Percentiles rank a stretch among this genome's conserved stretches.
phyloP scores from a whole-genome alignment of 2,113 vertebrate genomes.

The Passer domesticus region DNA sequence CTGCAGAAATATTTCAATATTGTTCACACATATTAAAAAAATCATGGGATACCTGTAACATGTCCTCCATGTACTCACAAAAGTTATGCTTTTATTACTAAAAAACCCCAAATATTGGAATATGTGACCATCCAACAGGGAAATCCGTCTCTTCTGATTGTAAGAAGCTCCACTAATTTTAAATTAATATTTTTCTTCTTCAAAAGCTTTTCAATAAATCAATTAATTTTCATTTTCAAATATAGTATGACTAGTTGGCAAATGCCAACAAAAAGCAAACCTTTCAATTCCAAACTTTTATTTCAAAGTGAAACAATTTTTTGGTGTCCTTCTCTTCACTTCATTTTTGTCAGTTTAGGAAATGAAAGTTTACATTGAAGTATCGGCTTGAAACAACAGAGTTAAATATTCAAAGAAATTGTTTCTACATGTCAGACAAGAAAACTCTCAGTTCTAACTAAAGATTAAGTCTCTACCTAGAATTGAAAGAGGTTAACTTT shows the following conservation, averaged over 20 bases:
- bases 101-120: neutral
- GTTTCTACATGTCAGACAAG: neutral
- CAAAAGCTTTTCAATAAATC: neutral
- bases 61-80: neutral
- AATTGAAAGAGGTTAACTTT: neutral
- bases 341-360: neutral
- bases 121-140: neutral
- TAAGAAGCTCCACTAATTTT: neutral
- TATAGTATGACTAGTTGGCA: neutral
- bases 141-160: neutral
- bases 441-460: neutral
- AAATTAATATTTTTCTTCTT: neutral
- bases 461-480: neutral
- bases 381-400: neutral
- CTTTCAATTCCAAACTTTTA: neutral
- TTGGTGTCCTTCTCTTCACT: neutral
- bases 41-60: accelerated
- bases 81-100: neutral
- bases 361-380: neutral
- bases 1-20: neutral
- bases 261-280: neutral
- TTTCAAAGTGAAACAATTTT: neutral
- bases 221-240: accelerated
- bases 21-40: neutral
- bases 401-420: neutral